A percentile compares a stretch with the other conserved stretches of the same genome.
These are phyloP conservation scores for Murina feae DNA, from an alignment of 2,113 vertebrate genomes.

Conservation along the genomic window DNA sequence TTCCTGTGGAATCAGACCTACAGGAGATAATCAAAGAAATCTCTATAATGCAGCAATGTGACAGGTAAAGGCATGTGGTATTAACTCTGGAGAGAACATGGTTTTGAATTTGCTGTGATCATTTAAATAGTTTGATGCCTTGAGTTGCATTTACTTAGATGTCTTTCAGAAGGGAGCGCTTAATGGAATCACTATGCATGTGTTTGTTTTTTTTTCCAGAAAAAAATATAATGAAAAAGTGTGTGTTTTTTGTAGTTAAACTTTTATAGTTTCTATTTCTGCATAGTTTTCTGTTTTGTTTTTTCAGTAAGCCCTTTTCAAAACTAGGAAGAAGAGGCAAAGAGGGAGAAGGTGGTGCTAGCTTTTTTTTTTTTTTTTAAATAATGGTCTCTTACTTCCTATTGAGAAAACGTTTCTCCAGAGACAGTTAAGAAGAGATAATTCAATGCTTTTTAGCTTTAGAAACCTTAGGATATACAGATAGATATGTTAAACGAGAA, in stretches of 20 bases:
- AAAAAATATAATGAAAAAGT: slow-evolving; percentile 12
- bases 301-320: not conserved
- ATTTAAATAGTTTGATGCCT: not conserved
- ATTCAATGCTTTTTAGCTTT: not conserved
- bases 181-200: not conserved
- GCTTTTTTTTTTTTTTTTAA: slow-evolving; percentile 5
- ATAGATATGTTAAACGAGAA: slow-evolving; percentile 3
- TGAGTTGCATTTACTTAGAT: slow-evolving; percentile 63
- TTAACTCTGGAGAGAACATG: not conserved
- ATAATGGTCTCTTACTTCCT: slow-evolving; percentile 62
- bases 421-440: not conserved
- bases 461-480: not conserved
- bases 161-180: slow-evolving; percentile 58
- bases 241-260: slow-evolving; percentile 32
- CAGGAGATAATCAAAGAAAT: slow-evolving; percentile 99
- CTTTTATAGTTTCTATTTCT: slow-evolving; percentile 11
- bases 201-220: not conserved
- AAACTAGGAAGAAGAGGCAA: slow-evolving; percentile 32
- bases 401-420: slow-evolving; percentile 8
- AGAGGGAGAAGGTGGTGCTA: not conserved
- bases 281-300: not conserved
- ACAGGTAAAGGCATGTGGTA: slow-evolving; percentile 84
- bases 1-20: slow-evolving; percentile 96
- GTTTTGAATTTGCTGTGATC: not conserved
- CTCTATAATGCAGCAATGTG: slow-evolving; percentile 97